Base-by-base conservation (phyloP, 2,888 invertebrate species). In the Hydrotaea diabolus region DNA sequence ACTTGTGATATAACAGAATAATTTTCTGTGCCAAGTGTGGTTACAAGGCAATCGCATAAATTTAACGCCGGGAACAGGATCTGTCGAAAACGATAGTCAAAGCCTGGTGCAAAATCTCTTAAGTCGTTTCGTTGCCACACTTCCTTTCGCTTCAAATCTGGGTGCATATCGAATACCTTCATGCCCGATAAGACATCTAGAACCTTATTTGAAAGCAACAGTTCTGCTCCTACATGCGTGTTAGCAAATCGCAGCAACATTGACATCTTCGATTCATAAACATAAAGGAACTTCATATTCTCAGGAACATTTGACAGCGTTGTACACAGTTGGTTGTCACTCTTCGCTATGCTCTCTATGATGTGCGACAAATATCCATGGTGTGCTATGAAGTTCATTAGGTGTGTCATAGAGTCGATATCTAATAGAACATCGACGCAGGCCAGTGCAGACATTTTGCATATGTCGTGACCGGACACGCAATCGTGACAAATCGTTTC, bases 231-330 rank as follows among this genome's bases (percentile, higher is more conserved):
- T 13, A 93, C 89, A 85, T 95, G 93, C 0, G 94, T 94, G 8
- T 94, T 94, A 0, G 96, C 95, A 88, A 97, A 93, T 89, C 96
- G 94, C 74, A 95, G 93, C 19, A 97, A 93, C 86, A 97, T 94
- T 49, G 96, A 95, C 95, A 98, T 95, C 93, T 97, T 97, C 0
- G 97, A 96, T 91, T 97, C 96, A 92, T 97, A 98, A 17, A 97
- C 94, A 93, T 97, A 98, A 0, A 98, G 92, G 0, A 96, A 95
- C 78, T 96, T 94, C 59, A 98, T 93, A 1, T 95, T 95, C 71
- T 94, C 94, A 0, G 95, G 95, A 86, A 93, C 94, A 15, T 94
- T 94, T 87, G 95, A 95, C 62, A 96, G 89, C n/a, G 95, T 94
- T 90, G 93, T 90, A 9, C 91, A 90, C 7, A 97, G 91, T 21